Evolutionary conservation across 2,113 vertebrate species (phyloP), one percentile per base, ranked within the genome.

Genomic region (Macroglossus sobrinus): DNA sequence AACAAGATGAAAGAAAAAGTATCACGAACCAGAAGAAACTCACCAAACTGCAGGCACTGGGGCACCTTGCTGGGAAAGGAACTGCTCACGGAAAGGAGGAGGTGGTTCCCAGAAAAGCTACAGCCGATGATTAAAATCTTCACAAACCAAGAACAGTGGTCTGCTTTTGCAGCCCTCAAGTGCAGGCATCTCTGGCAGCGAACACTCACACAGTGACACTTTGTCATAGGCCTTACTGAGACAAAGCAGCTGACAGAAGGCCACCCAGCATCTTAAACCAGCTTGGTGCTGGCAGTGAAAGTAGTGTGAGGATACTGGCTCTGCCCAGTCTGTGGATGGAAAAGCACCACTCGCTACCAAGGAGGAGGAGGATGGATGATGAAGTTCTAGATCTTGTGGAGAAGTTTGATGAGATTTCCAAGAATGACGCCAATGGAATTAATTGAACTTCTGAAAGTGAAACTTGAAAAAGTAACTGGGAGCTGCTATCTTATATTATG

Each of bases 1-100:
- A 91, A 95, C 2, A 97, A 99, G 99, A 99, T 99, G 99, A 99
- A 99, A 99, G 99, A 99, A 98, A 98, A 98, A 98, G 98, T 38
- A 99, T 99, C 79, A 99, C 99, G 99, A 79, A 10, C 99, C 94
- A 99, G 28, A 59, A 99, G 53, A 93, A 97, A 99, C 57, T 59
- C 57, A 28, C 59, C 59, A 28, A 26, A 61, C 59, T 28, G 21
- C 59, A 61, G 11, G 59, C 59, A 61, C 26, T 28, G 24, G 26
- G 28, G 59, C 26, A 11, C 59, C 11, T 61, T 28, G 59, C 7
- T 28, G 59, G 26, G 26, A 28, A 61, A 61, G 24, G 26, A 61
- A 61, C 24, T 26, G 59, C 59, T 61, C 21, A 8, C 59, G 11
- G 24, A 61, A 6, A 61, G 24, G 26, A 61, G 53, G 19, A 19